A percentile compares a stretch with the other conserved stretches of the same genome.
phyloP scores from a whole-genome alignment of 1,140 invertebrate genomes.

The Drosophila jambulina region DNA sequence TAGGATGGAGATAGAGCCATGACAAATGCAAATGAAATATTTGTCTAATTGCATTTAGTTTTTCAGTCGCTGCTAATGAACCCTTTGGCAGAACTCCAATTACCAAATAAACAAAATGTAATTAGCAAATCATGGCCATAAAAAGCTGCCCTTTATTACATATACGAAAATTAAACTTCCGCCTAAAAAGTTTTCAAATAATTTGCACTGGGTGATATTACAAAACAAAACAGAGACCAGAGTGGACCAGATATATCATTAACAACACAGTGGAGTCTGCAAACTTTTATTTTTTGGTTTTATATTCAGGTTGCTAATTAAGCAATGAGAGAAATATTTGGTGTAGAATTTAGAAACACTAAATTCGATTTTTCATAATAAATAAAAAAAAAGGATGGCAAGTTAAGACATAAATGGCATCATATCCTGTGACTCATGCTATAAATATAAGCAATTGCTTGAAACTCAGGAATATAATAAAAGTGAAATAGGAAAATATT shows the following conservation, averaged over 20 bases:
- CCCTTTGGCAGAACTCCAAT: conserved; percentile 38
- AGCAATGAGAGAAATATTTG: not conserved
- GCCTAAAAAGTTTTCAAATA: conserved; percentile 22
- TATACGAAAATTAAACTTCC: conserved; percentile 7
- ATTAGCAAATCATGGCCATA: conserved; percentile 31
- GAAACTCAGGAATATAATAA: not conserved
- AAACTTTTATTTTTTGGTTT: not conserved
- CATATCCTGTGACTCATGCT: not conserved
- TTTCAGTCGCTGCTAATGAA: conserved; percentile 26
- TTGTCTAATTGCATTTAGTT: conserved; percentile 26
- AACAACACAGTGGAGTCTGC: not conserved
- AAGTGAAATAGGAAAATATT: not conserved
- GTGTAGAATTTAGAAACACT: no score
- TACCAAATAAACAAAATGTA: conserved; percentile 33
- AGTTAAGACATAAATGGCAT: not conserved
- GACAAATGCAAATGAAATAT: conserved; percentile 22
- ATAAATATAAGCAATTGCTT: not conserved
- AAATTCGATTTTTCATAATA: no score
- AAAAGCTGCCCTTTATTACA: conserved; percentile 33
- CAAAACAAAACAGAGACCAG: conserved; percentile 7
- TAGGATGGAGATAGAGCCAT: conserved; percentile 2
- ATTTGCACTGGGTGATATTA: conserved; percentile 16
- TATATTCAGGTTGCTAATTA: not conserved
- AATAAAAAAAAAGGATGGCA: not conserved
- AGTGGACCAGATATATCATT: conserved; percentile 1